Conservation (phyloP, 1,140 invertebrate species). For the Camponotus pennsylvanicus region DNA sequence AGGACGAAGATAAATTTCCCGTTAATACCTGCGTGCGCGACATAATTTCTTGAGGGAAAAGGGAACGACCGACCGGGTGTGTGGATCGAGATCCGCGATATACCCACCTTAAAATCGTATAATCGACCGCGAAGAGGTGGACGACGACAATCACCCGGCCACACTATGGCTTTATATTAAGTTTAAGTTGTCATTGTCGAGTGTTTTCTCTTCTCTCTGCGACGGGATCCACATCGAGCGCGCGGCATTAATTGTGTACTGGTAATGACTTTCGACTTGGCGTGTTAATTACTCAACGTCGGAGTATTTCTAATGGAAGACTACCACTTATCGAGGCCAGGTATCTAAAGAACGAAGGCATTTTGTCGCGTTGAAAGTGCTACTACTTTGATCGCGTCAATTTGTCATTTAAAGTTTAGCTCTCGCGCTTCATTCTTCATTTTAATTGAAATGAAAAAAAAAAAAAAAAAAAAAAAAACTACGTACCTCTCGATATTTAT, state of each 20-base stretch:
- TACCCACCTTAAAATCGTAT: constrained; percentile 28
- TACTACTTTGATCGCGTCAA: background rate
- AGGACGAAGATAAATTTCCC: constrained; percentile 64
- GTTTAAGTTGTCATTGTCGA: background rate
- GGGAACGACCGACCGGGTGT: constrained; percentile 15
- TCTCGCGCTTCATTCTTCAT: background rate
- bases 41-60: constrained; percentile 14
- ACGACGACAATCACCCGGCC: constrained; percentile 13
- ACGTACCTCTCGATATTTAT: background rate
- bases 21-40: constrained; percentile 21
- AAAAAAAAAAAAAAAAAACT: background rate
- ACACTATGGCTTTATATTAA: background rate
- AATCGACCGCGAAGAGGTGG: constrained; percentile 22
- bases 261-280: constrained; percentile 72
- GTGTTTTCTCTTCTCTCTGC: background rate
- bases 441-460: background rate
- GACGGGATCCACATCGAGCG: constrained; percentile 25
- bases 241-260: constrained; percentile 10
- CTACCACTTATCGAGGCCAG: constrained; percentile 41
- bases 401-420: background rate
- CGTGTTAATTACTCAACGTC: constrained; percentile 55
- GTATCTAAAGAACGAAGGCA: constrained; percentile 67
- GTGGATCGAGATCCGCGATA: background rate
- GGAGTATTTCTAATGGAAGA: constrained; percentile 32
- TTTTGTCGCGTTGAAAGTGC: constrained; percentile 64